Base-by-base conservation (phyloP, 2,797 vertebrate genomes). In the Darevskia nairensis region DNA sequence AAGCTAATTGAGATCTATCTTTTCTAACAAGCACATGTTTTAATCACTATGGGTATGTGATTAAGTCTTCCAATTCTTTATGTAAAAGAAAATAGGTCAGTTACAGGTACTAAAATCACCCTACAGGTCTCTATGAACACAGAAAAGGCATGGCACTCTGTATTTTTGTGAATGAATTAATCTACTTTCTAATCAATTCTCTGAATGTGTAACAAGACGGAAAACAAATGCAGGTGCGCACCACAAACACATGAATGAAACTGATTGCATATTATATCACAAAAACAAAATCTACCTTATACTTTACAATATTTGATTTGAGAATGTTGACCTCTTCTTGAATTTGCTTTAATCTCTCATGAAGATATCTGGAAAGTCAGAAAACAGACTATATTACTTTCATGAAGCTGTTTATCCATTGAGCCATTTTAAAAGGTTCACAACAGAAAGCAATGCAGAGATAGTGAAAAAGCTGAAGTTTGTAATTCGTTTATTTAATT, bases 301-400 rank as follows among this genome's bases (percentile, higher is more conserved):
- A 99, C 94, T 99, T 99, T 92, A 97, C 95, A 88, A 99, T 96
- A 94, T 98, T 99, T 50, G 97, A 96, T 96, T 99, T 99, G 80
- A 99, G 97, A 93, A 99, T 96, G 94, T 95, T 98, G 91, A 98
- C 97, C 93, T 99, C 99, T 86, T 99, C 98, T 71, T 99, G 98
- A 88, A 99, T 97, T 90, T 99, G 99, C 93, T 97, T 97, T 89
- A 99, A 97, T 89, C 98, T 97, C 90, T 99, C 98, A 85, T 99
- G 98, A 90, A 99, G 98, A 96, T 99, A 99, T 94, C 99, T 99
- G 94, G 81, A 95, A 95, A 89, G 94, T 89, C 89, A 84, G 19
- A 35, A 84, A 92, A 92, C 84, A 86, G 76, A 80, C 82, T 68
- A 79, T 0, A 25, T 88, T 90, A 93, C 64, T 84, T 55, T 91